phyloP scores from a whole-genome alignment of 2,888 invertebrate species.

The Anaspis maculata region DNA sequence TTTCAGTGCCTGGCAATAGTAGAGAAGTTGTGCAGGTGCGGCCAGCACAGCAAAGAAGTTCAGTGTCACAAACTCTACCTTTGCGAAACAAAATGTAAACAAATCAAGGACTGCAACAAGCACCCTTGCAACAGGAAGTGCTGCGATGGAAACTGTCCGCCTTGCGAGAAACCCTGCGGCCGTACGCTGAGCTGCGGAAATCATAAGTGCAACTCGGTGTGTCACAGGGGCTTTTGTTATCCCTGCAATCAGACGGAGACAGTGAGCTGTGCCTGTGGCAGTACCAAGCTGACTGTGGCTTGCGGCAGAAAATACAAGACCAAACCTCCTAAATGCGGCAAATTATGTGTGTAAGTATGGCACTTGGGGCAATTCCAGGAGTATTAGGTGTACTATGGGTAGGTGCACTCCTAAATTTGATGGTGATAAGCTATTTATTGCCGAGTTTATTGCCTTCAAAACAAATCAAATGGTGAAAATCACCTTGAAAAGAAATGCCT shows the following conservation, averaged over 20 bases:
- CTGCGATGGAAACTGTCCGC: slow-evolving; percentile 75
- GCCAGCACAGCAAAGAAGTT: slow-evolving; percentile 66
- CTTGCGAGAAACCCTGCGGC: slow-evolving; percentile 79
- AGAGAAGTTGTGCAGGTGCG: slow-evolving; percentile 75
- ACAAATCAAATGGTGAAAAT: too few relatives aligned
- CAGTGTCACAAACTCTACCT: slow-evolving; percentile 79
- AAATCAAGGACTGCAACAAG: slow-evolving; percentile 70
- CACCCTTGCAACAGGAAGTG: slow-evolving; percentile 89
- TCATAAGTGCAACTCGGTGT: slow-evolving; percentile 75
- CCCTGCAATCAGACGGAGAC: slow-evolving; percentile 68
- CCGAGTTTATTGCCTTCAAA: too few relatives aligned
- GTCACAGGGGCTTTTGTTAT: slow-evolving; percentile 78
- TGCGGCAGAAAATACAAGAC: slow-evolving; percentile 75
- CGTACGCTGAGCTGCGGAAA: slow-evolving; percentile 75
- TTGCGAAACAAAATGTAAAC: slow-evolving; percentile 85
- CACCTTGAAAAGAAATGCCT: too few relatives aligned
- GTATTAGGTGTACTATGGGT: too few relatives aligned
- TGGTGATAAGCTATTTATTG: too few relatives aligned
- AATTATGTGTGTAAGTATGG: slow-evolving; percentile 63
- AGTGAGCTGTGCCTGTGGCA: slow-evolving; percentile 74
- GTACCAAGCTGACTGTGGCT: slow-evolving; percentile 68
- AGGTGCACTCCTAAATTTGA: too few relatives aligned
- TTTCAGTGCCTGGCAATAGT: slow-evolving; percentile 55
- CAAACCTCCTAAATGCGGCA: slow-evolving; percentile 70
- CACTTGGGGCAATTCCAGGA: too few relatives aligned